Percentiles rank a stretch among this genome's conserved stretches.
These are phyloP conservation scores for Chunga burmeisteri DNA, from an alignment of 2,113 vertebrate species.

Conservation along the genomic window DNA sequence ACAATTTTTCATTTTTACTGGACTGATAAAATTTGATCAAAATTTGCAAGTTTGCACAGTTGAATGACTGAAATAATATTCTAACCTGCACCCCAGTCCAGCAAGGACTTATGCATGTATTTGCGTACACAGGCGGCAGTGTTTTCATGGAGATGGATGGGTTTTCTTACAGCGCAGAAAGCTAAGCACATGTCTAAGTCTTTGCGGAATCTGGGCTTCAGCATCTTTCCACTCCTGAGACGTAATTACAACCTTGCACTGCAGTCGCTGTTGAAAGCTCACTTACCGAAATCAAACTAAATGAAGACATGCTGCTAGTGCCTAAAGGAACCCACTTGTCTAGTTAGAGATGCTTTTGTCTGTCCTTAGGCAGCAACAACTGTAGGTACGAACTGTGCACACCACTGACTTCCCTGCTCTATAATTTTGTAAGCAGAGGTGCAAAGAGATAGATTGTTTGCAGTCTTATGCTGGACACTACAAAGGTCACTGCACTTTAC, in stretches of 20 bases:
- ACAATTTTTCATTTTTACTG: background rate
- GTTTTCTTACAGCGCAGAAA: background rate
- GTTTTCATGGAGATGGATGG: background rate
- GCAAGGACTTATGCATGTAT: background rate
- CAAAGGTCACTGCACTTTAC: background rate
- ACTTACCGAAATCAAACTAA: slow-evolving; percentile 38
- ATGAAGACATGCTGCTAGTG: slow-evolving; percentile 36
- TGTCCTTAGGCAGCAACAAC: background rate
- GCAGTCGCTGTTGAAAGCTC: slow-evolving; percentile 23
- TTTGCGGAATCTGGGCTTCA: background rate
- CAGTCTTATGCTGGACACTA: background rate
- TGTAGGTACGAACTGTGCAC: background rate
- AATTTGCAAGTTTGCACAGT: background rate
- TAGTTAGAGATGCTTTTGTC: slow-evolving; percentile 7
- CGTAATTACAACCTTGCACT: background rate
- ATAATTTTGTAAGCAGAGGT: background rate
- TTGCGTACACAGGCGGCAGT: background rate
- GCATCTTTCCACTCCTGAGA: slow-evolving; percentile 22
- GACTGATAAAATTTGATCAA: background rate
- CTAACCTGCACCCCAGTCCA: background rate
- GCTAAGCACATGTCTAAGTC: background rate
- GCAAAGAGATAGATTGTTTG: background rate
- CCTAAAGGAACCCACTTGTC: slow-evolving; percentile 16
- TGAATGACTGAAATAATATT: background rate
- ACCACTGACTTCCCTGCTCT: background rate